These are phyloP conservation scores for Corythornis cristatus DNA, from an alignment of 2,113 vertebrate species.

Conservation along the genomic window DNA sequence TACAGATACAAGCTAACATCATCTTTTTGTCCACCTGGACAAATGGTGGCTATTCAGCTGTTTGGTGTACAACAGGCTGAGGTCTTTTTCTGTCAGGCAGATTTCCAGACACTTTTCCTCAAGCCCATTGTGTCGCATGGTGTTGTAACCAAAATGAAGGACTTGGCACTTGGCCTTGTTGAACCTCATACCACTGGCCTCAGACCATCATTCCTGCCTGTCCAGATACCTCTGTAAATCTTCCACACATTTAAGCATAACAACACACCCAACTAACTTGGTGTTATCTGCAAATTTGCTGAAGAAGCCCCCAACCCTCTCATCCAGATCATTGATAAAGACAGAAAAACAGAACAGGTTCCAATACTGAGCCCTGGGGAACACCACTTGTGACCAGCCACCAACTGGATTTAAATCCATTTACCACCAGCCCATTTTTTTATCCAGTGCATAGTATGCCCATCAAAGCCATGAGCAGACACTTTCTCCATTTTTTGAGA, in stretches of 20 bases:
- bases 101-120: not conserved
- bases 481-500: not conserved
- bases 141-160: not conserved
- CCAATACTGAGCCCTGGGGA: not conserved
- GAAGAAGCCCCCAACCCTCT: not conserved
- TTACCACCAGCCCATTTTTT: not conserved
- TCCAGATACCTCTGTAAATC: not conserved
- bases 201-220: not conserved
- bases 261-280: rapidly evolving
- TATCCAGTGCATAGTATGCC: rapidly evolving
- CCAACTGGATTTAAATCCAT: not conserved
- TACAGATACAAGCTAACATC: not conserved
- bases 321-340: not conserved
- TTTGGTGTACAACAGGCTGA: not conserved
- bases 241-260: too few species aligned
- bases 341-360: too few species aligned
- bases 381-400: rapidly evolving
- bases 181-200: not conserved
- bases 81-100: not conserved
- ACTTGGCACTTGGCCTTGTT: not conserved
- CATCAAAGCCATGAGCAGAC: not conserved
- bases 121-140: too few species aligned
- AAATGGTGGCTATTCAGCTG: not conserved
- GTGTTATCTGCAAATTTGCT: rapidly evolving
- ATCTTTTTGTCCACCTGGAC: not conserved